These are phyloP conservation scores for Apus apus DNA, from an alignment of 2,113 vertebrate species.

Conservation along the genomic window DNA sequence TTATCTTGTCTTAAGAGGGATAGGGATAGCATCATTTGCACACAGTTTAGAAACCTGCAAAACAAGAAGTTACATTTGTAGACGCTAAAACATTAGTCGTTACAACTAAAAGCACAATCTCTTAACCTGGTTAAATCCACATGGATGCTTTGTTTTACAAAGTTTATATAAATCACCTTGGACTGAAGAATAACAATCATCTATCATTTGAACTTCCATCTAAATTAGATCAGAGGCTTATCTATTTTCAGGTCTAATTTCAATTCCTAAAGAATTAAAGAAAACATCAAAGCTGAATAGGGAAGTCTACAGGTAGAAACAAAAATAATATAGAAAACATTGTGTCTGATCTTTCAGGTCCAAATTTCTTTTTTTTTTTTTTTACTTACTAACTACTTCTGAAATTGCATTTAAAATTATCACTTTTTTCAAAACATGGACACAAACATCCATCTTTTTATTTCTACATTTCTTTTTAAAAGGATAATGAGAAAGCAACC, in stretches of 20 bases:
- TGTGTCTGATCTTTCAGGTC: fast-evolving
- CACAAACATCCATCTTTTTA: fast-evolving
- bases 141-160: no score
- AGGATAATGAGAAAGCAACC: fast-evolving
- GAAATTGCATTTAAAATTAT: fast-evolving
- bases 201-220: neutral
- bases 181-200: neutral
- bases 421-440: fast-evolving
- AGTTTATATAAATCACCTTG: neutral
- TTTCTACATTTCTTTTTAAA: neutral
- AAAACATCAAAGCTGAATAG: neutral
- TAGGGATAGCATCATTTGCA: fast-evolving
- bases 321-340: neutral
- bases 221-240: neutral
- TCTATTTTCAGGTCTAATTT: neutral
- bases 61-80: fast-evolving
- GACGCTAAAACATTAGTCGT: neutral
- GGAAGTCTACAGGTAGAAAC: fast-evolving
- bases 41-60: neutral
- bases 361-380: neutral
- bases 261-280: neutral
- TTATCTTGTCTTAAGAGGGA: neutral
- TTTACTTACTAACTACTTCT: fast-evolving
- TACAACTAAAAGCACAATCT: fast-evolving
- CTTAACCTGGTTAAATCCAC: neutral